Evolutionary conservation across 2,797 vertebrate genomes (phyloP), one percentile per base, ranked within the genome.

Genomic region (Anguilla megastoma): DNA sequence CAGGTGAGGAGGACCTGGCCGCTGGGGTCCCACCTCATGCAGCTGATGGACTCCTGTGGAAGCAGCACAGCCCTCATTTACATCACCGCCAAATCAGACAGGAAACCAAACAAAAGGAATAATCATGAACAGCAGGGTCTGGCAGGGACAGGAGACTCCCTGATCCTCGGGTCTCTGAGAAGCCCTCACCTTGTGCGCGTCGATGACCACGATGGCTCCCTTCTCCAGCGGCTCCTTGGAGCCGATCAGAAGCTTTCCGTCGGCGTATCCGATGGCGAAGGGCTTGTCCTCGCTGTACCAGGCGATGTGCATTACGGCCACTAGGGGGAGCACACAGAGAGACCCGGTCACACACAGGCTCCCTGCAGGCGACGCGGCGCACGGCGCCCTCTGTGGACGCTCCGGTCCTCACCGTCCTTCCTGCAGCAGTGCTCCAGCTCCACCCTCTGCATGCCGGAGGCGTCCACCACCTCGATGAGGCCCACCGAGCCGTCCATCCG

Each of bases 361-460:
- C 24, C 18, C 10, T 41, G 27, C 10, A 14, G 69, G 69, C 0
- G 10, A 74, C 1, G 27, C 8, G 27, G 24, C n/a, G 21, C 7
- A 54, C 30, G 74, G 45, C n/a, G n/a, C 45, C 45, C 36, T n/a
- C 45, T 14, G 69, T 12, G 41, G 54, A 5, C 41, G 18, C 71
- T 10, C 30, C 16, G 12, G 63, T 7, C 84, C 92, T 30, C 94
- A 98, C 98, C 98, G 52, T 98, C 98, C 86, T 98, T 99, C 90
- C 98, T 95, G 96, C 97, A 98, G 95, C 98, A 99, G 93, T 99
- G 98, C 24, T 98, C 97, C 92, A 99, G 93, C 91, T 99, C 98
- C 0, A 95, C 93, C 45, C 97, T 95, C 74, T 95, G 96, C 97
- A 99, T 97, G 18, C 94, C 96, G 87, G 95, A 97, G 24, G 95